Evolutionary conservation across 2,797 vertebrate genomes (phyloP).

Genomic region (Eptatretus atami): DNA sequence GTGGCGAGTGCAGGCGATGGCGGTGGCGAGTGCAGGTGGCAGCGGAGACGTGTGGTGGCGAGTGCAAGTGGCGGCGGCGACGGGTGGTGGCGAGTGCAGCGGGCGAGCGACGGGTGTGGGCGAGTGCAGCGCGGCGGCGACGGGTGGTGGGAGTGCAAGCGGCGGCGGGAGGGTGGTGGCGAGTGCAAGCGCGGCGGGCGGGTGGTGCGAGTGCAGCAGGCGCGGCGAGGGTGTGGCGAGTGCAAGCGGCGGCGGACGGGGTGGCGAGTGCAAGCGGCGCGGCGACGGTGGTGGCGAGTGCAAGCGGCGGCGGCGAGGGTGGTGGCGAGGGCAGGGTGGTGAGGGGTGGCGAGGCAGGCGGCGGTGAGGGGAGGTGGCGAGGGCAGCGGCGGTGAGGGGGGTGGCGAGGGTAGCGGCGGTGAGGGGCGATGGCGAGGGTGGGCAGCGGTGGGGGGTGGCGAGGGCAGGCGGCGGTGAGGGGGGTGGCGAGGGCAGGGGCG

Average conservation of each 20-base stretch:
- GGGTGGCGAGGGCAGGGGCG: not conserved
- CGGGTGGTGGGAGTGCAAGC: not conserved
- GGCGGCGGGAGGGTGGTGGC: not conserved
- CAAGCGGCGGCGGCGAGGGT: not conserved
- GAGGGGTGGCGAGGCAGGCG: not conserved
- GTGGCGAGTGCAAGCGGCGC: not conserved
- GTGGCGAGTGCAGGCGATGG: too few relatives aligned
- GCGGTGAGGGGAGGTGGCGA: not conserved
- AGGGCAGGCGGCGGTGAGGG: too few relatives aligned
- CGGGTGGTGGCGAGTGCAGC: not conserved
- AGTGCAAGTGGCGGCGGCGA: not conserved
- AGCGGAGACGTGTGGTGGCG: too few relatives aligned
- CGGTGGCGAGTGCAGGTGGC: too few relatives aligned
- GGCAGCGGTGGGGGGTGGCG: not conserved
- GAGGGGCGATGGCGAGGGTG: not conserved
- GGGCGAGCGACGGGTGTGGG: not conserved
- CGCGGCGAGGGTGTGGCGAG: too few relatives aligned
- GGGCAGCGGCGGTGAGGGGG: not conserved
- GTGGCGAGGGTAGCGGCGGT: not conserved
- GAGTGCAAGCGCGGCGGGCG: too few relatives aligned
- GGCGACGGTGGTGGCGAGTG: not conserved
- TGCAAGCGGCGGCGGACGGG: not conserved
- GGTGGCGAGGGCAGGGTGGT: not conserved
- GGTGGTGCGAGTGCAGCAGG: not conserved
- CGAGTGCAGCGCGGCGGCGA: not conserved